A percentile compares a stretch with the other conserved stretches of the same genome.
phyloP scores from a whole-genome alignment of 1,140 invertebrate species.

The Drepana arcuata region DNA sequence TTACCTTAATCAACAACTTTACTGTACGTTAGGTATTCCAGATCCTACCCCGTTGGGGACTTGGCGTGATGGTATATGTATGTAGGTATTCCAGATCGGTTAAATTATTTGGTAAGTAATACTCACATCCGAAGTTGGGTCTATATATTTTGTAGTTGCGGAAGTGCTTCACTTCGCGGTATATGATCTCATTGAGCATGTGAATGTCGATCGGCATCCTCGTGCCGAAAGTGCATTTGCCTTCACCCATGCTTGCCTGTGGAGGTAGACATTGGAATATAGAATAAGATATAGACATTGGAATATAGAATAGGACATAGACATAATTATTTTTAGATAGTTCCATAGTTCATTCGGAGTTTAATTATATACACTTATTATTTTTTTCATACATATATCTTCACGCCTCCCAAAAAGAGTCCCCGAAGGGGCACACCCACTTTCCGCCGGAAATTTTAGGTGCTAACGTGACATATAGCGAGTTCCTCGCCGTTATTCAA shows the following conservation, averaged over 20 bases:
- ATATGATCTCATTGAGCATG: conserved; percentile 58
- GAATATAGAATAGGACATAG: neutral
- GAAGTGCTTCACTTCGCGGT: conserved; percentile 54
- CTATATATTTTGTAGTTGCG: conserved; percentile 58
- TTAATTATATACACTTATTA: too few relatives aligned
- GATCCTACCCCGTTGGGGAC: too few relatives aligned
- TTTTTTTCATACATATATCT: neutral
- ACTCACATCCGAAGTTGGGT: conserved; percentile 59
- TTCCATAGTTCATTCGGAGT: neutral
- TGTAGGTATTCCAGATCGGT: too few relatives aligned
- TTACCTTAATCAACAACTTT: too few relatives aligned
- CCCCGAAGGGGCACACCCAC: too few relatives aligned
- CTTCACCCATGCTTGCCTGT: conserved; percentile 22
- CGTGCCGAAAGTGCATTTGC: conserved; percentile 53
- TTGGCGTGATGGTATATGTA: too few relatives aligned
- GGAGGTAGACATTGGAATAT: neutral
- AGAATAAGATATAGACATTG: neutral
- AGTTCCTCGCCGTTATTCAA: too few relatives aligned
- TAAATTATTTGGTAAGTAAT: too few relatives aligned
- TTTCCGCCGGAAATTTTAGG: too few relatives aligned
- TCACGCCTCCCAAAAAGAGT: neutral
- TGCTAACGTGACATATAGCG: too few relatives aligned
- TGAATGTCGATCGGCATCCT: conserved; percentile 49
- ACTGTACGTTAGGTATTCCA: too few relatives aligned
- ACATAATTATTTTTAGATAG: neutral